phyloP scores from a whole-genome alignment of 23 tunicate species.

The Phallusia fumigata region DNA sequence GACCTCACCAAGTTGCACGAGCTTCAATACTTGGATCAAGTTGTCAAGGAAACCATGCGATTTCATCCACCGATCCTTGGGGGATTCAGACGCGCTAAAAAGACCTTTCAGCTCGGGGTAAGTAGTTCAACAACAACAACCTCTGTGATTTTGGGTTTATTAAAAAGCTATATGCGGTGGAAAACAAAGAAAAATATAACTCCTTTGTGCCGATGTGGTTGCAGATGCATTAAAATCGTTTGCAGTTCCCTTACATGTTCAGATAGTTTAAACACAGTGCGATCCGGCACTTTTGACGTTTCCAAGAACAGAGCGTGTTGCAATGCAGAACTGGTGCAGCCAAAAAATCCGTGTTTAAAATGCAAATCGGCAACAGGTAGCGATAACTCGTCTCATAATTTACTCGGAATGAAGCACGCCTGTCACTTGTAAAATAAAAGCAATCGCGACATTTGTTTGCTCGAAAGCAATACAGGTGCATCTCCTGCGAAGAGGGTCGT shows the following conservation, averaged over 20 bases:
- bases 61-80: constrained; percentile 78
- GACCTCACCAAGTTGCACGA: constrained; percentile 37
- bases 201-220: too few relatives aligned
- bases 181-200: too few relatives aligned
- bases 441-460: background rate
- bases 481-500: too few relatives aligned
- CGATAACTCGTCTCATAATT: too few relatives aligned
- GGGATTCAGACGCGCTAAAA: constrained; percentile 58
- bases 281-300: background rate
- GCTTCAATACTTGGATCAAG: constrained; percentile 73
- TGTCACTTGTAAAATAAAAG: background rate
- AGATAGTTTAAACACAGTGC: background rate
- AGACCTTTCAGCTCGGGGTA: constrained; percentile 91
- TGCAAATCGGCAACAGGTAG: background rate
- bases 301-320: background rate
- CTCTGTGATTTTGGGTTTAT: too few relatives aligned
- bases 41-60: constrained; percentile 75
- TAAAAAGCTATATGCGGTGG: too few relatives aligned
- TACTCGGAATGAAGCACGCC: too few relatives aligned
- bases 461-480: too few relatives aligned
- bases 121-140: background rate
- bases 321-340: background rate
- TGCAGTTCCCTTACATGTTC: background rate
- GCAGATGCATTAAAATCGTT: too few relatives aligned
- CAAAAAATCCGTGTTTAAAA: background rate